Base-by-base conservation (phyloP, 2,888 invertebrate genomes). In the Synanthedon andrenaeformis region DNA sequence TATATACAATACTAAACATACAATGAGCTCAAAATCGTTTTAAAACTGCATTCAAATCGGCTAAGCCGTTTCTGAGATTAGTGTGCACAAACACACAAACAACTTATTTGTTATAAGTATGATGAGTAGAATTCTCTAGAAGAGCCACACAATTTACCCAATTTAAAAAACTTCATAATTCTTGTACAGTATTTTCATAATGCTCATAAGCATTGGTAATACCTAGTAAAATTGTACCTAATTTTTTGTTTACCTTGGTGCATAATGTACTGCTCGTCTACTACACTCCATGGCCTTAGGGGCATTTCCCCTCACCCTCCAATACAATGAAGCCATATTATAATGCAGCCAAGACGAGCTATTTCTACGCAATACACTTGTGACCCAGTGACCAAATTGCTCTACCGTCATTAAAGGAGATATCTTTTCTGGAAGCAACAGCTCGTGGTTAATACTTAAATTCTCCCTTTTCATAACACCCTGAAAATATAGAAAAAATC, bases 201-300 rank as follows among this genome's bases (percentile, higher is more conserved):
- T 23, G 23, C 23, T 23, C 5, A 5, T 23, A 23, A 23, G 23
- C 4, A 4, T 23, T 23, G 23, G 23, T 23, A 23, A 23, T 23
- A 23, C 5, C 4, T 23, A 23, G 5, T 23, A 5, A 4, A 5
- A 23, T 5, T 5, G 23, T 5, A 23, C 4, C 5, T 23, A 23
- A 5, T 23, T 23, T 1, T 23, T 23, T 23, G 5, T 23, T 23
- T 71, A 93, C 93, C 92, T 90, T 51, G 94, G 93, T 53, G 93
- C 92, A 79, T 90, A 91, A 72, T 93, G 91, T 53, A 95, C 89
- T 28, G 95, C 93, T 56, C 94, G 81, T 42, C 94, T 88, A 55
- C 92, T 89, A 77, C 95, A 95, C 66, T 95, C 94, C 53, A 95
- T 78, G n/a, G 94, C 94, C 64, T 92, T 91, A n/a, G 89, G 89